phyloP scores from a whole-genome alignment of 2,113 vertebrate genomes.

The Perognathus longimembris region DNA sequence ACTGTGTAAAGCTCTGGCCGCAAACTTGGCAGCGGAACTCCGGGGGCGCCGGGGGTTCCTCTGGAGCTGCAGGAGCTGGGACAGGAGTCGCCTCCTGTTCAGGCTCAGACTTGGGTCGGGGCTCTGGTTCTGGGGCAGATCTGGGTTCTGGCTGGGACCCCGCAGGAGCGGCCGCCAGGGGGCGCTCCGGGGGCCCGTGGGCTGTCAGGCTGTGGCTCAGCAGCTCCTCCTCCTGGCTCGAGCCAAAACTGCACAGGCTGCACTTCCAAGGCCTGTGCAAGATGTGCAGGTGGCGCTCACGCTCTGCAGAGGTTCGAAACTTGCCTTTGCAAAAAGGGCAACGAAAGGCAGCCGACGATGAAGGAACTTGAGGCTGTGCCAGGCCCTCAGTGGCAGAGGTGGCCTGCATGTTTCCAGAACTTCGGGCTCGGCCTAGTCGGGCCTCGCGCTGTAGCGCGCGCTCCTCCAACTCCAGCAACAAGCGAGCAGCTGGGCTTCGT shows the following conservation, averaged over 20 bases:
- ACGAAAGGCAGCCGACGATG: conserved; percentile 87
- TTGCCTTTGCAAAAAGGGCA: conserved; percentile 96
- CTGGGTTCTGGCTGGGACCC: conserved; percentile 65
- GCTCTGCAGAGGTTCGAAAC: conserved; percentile 93
- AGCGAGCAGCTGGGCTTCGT: conserved; percentile 82
- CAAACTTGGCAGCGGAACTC: conserved; percentile 93
- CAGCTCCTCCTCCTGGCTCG: conserved; percentile 92
- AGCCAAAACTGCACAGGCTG: conserved; percentile 93
- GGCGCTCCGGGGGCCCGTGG: conserved; percentile 86
- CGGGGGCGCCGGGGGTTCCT: conserved; percentile 81
- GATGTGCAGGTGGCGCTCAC: conserved; percentile 93
- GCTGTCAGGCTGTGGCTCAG: conserved; percentile 86
- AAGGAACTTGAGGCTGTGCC: conserved; percentile 78
- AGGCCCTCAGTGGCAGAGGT: conserved; percentile 56
- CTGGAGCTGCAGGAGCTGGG: conserved; percentile 72
- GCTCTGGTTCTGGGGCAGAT: conserved; percentile 76
- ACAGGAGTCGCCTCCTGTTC: conserved; percentile 80
- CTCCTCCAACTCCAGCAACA: conserved; percentile 85
- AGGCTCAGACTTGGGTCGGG: conserved; percentile 57
- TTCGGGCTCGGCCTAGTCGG: conserved; percentile 66
- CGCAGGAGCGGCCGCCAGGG: conserved; percentile 64
- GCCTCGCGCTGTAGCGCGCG: conserved; percentile 81
- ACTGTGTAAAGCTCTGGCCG: conserved; percentile 95
- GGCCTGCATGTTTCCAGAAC: conserved; percentile 64
- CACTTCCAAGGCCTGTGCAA: conserved; percentile 96